Evolutionary conservation across 1,140 invertebrate species (phyloP), one percentile per base, ranked within the genome.

Genomic region (Ceratina calcarata): DNA sequence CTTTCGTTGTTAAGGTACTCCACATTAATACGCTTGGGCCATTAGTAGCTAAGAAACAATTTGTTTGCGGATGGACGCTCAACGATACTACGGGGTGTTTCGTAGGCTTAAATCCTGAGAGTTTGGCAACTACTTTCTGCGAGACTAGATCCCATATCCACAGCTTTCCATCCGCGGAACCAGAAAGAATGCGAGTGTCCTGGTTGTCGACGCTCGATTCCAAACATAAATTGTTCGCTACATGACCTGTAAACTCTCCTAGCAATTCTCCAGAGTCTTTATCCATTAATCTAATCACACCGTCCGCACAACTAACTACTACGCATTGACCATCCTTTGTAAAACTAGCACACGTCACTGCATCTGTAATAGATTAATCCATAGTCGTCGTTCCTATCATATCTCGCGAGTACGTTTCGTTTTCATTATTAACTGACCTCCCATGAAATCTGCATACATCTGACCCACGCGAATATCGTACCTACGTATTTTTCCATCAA

Each of bases 391-490:
- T 68, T 64, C 18, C 24, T 58, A 80, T 76, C 13, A 49, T 55
- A 80, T 45, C 37, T 45, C 37, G 6, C 37, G 0, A 10, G 8
- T 45, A 45, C 37, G 10, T 45, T 45, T 45, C 7, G 7, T 45
- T 45, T 10, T 45, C 37, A 45, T 57, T 75, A 67, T 66, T n/a
- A 79, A 89, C 89, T 91, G 91, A 96, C 96, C 95, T 82, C 97
- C 98, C 84, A 99, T 94, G 92, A 96, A 97, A 93, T 99, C 98
- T n/a, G 95, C 94, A 80, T 94, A 94, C 86, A 99, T 93, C 91
- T 96, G 94, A 0, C 98, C 98, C 82, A 96, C 95, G 55, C 99
- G 93, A 45, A 99, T 94, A 93, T 99, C 99, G 92, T 99, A 99
- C 84, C 96, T 93, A 24, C 98, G 93, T 12, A 98, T 94, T 89